These are phyloP conservation scores for Dermolepida albohirtum DNA, from an alignment of 2,888 invertebrate genomes.

Conservation along the genomic window DNA sequence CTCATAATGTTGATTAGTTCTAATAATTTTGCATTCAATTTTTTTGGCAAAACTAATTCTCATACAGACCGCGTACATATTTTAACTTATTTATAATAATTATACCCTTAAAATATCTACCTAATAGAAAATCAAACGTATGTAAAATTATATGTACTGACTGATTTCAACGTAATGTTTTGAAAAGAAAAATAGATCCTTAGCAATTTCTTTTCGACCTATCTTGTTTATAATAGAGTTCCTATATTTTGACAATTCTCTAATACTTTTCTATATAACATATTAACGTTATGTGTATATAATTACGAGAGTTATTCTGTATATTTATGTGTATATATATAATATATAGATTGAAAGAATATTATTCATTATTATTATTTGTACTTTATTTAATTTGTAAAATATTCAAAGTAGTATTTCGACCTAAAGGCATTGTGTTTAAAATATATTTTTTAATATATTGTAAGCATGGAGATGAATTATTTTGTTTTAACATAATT, in stretches of 20 bases:
- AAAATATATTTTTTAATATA: slow-evolving; percentile 21
- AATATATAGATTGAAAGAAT: slow-evolving; percentile 20
- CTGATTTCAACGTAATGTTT: too few species aligned
- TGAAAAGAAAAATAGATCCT: too few species aligned
- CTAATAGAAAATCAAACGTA: too few species aligned
- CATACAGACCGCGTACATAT: too few species aligned
- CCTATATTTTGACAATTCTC: slow-evolving; percentile 9
- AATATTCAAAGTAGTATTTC: slow-evolving; percentile 35
- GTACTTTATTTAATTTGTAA: slow-evolving; percentile 24
- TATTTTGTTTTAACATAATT: slow-evolving; percentile 13
- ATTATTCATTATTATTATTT: slow-evolving; percentile 33
- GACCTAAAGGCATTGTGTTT: slow-evolving; percentile 36
- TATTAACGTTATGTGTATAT: slow-evolving; percentile 29
- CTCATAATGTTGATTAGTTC: too few species aligned
- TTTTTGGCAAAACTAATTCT: too few species aligned
- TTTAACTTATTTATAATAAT: too few species aligned
- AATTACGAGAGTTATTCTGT: slow-evolving; percentile 22
- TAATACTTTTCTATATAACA: slow-evolving; percentile 1
- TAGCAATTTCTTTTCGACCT: too few species aligned
- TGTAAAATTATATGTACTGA: too few species aligned
- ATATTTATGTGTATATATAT: slow-evolving; percentile 33
- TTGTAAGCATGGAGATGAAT: slow-evolving; percentile 7
- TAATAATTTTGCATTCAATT: too few species aligned
- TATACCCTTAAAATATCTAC: too few species aligned
- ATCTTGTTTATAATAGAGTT: neutral